Percentiles rank a stretch among this genome's conserved stretches.
phyloP scores from a whole-genome alignment of 92 coral and sea anemone species.

The Umimayanthus kanabou region DNA sequence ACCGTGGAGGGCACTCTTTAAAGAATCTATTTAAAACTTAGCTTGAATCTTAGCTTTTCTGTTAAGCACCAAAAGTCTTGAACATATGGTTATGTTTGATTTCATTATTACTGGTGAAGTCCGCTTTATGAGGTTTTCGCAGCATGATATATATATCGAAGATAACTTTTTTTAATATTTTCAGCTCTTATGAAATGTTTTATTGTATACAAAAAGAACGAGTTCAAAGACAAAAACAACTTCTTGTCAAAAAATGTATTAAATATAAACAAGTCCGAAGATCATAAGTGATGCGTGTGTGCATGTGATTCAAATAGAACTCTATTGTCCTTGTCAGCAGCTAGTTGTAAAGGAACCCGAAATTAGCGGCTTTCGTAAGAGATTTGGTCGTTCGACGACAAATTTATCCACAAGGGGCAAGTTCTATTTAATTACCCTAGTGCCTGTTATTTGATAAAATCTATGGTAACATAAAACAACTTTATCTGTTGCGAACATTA shows the following conservation, averaged over 20 bases:
- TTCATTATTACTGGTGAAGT: constrained; percentile 30
- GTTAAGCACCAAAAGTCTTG: background rate
- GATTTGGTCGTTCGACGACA: background rate
- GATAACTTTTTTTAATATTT: constrained; percentile 18
- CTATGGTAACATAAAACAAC: background rate
- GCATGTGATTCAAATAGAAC: background rate
- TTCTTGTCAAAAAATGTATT: constrained; percentile 23
- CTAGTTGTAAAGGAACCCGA: background rate
- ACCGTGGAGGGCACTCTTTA: background rate
- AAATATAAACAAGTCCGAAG: background rate
- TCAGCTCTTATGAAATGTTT: background rate
- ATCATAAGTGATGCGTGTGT: background rate
- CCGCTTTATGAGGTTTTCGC: constrained; percentile 23
- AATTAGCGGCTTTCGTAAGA: background rate
- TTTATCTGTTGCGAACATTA: constrained; percentile 20
- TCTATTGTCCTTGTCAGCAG: background rate
- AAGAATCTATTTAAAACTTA: background rate
- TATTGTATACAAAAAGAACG: background rate
- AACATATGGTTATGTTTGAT: background rate
- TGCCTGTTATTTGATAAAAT: constrained; percentile 24
- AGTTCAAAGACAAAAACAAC: background rate
- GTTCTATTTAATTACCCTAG: background rate
- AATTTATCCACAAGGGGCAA: constrained; percentile 15
- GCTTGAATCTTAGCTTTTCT: background rate
- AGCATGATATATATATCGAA: constrained; percentile 7